Percentiles rank a stretch among this genome's conserved stretches.
These are phyloP conservation scores for Netelia inedita DNA, from an alignment of 2,888 invertebrate genomes.

Conservation along the genomic window DNA sequence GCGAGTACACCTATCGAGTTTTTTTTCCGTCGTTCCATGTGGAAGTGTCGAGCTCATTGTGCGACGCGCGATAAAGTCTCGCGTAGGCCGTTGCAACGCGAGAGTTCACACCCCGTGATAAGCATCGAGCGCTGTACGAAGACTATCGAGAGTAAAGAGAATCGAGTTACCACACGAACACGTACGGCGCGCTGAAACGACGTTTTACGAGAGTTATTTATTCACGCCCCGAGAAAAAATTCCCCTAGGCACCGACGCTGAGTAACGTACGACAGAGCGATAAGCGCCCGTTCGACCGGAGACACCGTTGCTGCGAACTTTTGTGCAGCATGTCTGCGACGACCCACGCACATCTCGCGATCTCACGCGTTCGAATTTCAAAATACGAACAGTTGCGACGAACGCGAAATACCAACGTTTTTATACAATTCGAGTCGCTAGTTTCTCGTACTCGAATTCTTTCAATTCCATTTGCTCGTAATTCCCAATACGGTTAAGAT, in stretches of 20 bases:
- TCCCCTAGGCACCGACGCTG: not conserved
- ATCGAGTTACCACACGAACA: not conserved
- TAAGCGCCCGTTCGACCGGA: not conserved
- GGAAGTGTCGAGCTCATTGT: too few species aligned
- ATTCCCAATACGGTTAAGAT: not conserved
- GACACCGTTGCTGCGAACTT: conserved; percentile 8
- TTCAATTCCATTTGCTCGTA: not conserved
- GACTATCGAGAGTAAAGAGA: not conserved
- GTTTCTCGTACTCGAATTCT: conserved; percentile 26
- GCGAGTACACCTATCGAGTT: too few species aligned
- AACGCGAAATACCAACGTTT: not conserved
- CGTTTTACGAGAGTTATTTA: not conserved
- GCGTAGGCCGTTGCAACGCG: conserved; percentile 1
- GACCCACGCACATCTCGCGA: conserved; percentile 29
- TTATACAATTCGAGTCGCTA: not conserved
- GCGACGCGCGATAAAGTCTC: not conserved
- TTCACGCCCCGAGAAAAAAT: not conserved
- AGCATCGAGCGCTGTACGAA: not conserved
- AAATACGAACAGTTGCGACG: not conserved
- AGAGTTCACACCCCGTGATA: conserved; percentile 7
- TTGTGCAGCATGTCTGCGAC: conserved; percentile 11
- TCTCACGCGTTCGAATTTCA: not conserved
- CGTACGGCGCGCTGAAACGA: not conserved
- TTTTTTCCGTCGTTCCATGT: too few species aligned
- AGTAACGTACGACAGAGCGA: conserved; percentile 1